Evolutionary conservation across 2,888 invertebrate genomes (phyloP).

Genomic region (Neria commutata): DNA sequence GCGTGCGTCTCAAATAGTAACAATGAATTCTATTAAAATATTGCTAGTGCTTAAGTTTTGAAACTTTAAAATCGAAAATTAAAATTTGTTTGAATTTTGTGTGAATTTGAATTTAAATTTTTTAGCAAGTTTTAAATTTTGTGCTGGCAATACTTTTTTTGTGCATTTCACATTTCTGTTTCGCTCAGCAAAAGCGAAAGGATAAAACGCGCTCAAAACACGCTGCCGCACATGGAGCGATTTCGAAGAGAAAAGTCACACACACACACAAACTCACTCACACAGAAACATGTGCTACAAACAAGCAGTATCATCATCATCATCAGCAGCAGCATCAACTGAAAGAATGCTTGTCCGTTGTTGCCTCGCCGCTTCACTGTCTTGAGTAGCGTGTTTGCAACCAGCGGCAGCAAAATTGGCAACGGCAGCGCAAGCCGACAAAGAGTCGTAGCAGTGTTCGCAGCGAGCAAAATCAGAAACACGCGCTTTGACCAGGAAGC

Average conservation of each 20-base stretch:
- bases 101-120: too few species aligned
- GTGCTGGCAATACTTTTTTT: slow-evolving; percentile 14
- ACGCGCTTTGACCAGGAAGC: neutral
- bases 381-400: neutral
- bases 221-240: neutral
- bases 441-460: neutral
- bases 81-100: too few species aligned
- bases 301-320: too few species aligned
- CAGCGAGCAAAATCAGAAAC: neutral
- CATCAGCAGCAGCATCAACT: too few species aligned
- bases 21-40: too few species aligned
- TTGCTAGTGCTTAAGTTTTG: neutral
- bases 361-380: too few species aligned
- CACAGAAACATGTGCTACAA: too few species aligned
- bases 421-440: neutral
- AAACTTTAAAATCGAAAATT: neutral
- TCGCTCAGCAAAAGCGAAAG: neutral
- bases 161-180: neutral
- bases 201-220: too few species aligned
- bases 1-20: too few species aligned
- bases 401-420: neutral
- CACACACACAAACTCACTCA: neutral
- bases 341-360: neutral
- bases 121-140: too few species aligned
- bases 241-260: neutral